Evolutionary conservation across 2,888 invertebrate genomes (phyloP), one percentile per base, ranked within the genome.

Genomic region (Alviniconcha strummeri): DNA sequence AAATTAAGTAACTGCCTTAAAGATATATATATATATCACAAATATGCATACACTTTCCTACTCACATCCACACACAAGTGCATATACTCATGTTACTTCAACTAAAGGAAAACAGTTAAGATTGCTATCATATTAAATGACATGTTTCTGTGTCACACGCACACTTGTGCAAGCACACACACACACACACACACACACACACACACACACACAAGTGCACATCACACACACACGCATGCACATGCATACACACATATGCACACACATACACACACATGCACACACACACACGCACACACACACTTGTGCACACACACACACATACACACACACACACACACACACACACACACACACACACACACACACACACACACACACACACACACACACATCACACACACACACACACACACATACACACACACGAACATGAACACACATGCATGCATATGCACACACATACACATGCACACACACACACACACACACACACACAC

Each of bases 141-240:
- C 69, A 3, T n/a, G 6, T 9, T 6, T n/a, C 6, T 69, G 74
- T 7, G 9, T 8, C 36, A 15, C 71, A 15, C 19, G 71, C n/a
- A 71, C 71, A 71, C 71, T 13, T n/a, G 17, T n/a, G 17, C 71
- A 71, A 8, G 17, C 71, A 71, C 71, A 71, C 71, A 71, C 71
- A 71, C 71, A 71, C 71, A 71, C 71, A 71, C 71, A 71, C 71
- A 71, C 71, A 71, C 71, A 71, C 71, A 71, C 71, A 71, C 71
- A 71, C 71, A 71, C 71, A 71, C 71, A 71, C 71, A 71, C 71
- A 71, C 71, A 71, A 8, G 17, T n/a, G 19, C 52, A 74, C 52
- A 74, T 36, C 54, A 13, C 52, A 36, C 74, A 74, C 74, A 52
- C 52, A 74, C 74, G 36, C 74, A 74, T 8, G 36, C 74, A 74